Percentiles rank a stretch among this genome's conserved stretches.
phyloP scores from a whole-genome alignment of 2,797 vertebrate genomes.

The Spondyliosoma cantharus region DNA sequence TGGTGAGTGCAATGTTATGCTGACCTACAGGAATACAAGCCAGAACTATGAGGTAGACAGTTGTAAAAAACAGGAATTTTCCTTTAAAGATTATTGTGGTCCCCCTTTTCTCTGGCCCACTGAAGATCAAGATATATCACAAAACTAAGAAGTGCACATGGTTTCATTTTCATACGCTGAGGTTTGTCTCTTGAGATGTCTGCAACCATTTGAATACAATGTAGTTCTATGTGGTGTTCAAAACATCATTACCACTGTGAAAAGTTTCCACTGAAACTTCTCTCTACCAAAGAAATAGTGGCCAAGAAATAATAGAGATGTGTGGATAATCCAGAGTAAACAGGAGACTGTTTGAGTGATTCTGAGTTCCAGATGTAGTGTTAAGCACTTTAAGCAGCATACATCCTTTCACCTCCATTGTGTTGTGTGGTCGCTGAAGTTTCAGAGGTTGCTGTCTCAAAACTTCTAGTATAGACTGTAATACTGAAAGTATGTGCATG shows the following conservation, averaged over 20 bases:
- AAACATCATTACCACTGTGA: neutral
- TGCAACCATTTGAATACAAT: constrained; percentile 3
- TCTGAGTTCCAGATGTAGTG: neutral
- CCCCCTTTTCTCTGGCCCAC: neutral
- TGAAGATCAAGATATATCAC: neutral
- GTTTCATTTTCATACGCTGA: constrained; percentile 28
- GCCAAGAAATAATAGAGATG: neutral
- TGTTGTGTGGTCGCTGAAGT: constrained; percentile 13
- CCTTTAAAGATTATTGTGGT: neutral
- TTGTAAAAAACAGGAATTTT: constrained; percentile 43
- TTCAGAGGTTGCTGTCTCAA: constrained; percentile 17
- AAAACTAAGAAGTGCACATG: neutral
- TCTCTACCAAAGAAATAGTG: neutral
- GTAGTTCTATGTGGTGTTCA: constrained; percentile 11
- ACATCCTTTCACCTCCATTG: neutral
- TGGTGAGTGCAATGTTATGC: constrained; percentile 38
- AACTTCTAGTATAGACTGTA: constrained; percentile 5
- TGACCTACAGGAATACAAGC: constrained; percentile 23
- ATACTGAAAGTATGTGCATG: constrained; percentile 13
- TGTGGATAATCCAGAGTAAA: constrained; percentile 12
- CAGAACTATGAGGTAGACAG: constrained; percentile 36
- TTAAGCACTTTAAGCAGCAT: neutral
- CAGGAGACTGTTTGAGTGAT: neutral
- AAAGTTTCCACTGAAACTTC: neutral
- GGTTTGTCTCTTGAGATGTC: constrained; percentile 24